These are phyloP conservation scores for Drosophila kokeensis DNA, from an alignment of 2,888 invertebrate species.

Conservation along the genomic window DNA sequence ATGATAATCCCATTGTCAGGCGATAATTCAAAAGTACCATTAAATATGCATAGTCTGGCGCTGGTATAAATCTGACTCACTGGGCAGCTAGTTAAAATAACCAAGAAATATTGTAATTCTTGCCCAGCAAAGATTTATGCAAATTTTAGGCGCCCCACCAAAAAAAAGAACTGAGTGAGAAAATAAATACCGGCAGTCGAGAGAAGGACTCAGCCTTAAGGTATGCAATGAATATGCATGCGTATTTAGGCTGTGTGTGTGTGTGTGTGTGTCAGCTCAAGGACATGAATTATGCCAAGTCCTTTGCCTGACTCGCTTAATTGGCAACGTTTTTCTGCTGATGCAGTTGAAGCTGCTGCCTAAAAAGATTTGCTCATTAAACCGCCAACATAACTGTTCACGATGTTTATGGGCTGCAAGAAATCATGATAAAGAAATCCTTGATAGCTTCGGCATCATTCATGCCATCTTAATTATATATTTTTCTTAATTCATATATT, in stretches of 20 bases:
- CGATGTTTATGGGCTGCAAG: constrained; percentile 31
- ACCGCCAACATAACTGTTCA: constrained; percentile 45
- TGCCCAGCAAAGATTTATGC: constrained; percentile 67
- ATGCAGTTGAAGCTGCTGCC: constrained; percentile 44
- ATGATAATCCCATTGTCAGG: constrained; percentile 85
- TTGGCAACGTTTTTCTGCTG: constrained; percentile 69
- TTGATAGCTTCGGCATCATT: rapidly evolving
- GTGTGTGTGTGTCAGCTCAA: constrained; percentile 28
- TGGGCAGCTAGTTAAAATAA: constrained; percentile 37
- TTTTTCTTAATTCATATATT: background rate
- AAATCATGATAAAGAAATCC: constrained; percentile 4
- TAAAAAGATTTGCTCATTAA: constrained; percentile 81
- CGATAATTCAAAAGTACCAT: constrained; percentile 83
- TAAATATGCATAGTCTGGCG: constrained; percentile 51
- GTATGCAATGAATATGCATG: constrained; percentile 63
- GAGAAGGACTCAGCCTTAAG: constrained; percentile 38
- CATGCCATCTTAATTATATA: background rate
- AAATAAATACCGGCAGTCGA: constrained; percentile 37
- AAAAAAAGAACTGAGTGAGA: constrained; percentile 27
- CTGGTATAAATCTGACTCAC: constrained; percentile 28
- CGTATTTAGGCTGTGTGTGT: constrained; percentile 18
- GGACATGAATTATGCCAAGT: constrained; percentile 68
- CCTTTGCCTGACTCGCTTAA: constrained; percentile 42
- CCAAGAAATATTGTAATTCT: constrained; percentile 67
- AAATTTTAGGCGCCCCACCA: constrained; percentile 44